phyloP scores from a whole-genome alignment of 92 coral and sea anemone genomes.

The Palythoa caribaeorum region DNA sequence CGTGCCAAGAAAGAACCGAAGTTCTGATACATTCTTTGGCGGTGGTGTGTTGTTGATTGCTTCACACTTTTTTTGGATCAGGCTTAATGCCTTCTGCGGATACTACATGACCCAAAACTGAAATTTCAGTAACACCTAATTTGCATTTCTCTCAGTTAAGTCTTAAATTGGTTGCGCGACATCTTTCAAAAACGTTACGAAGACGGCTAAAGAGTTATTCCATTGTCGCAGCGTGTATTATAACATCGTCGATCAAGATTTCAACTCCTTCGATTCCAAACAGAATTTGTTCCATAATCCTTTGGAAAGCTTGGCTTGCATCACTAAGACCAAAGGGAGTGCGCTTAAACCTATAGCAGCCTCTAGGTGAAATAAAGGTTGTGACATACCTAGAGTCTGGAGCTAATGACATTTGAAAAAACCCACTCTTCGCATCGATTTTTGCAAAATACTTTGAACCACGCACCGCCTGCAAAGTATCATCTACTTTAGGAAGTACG shows the following conservation, averaged over 20 bases:
- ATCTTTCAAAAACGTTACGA: conserved; percentile 38
- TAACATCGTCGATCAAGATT: conserved; percentile 62
- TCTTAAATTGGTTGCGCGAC: conserved; percentile 24
- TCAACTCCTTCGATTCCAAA: conserved; percentile 46
- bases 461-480: conserved; percentile 56
- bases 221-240: conserved; percentile 50
- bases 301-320: conserved; percentile 65
- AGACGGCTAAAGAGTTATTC: conserved; percentile 30
- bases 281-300: conserved; percentile 51
- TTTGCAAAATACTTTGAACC: conserved; percentile 22
- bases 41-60: conserved; percentile 31
- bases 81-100: conserved; percentile 57
- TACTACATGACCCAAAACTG: conserved; percentile 58
- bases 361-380: no score
- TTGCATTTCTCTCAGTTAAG: conserved; percentile 42
- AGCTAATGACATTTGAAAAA: background rate
- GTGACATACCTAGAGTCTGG: no score
- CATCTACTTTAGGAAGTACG: conserved; percentile 59
- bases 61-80: conserved; percentile 40
- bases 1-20: conserved; percentile 58
- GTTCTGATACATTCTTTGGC: conserved; percentile 43
- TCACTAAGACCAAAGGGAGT: conserved; percentile 62
- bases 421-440: conserved; percentile 8
- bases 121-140: conserved; percentile 39
- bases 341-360: conserved; percentile 26